Conservation (phyloP, 2,888 invertebrate genomes). For the Pasiphila rectangulata region DNA sequence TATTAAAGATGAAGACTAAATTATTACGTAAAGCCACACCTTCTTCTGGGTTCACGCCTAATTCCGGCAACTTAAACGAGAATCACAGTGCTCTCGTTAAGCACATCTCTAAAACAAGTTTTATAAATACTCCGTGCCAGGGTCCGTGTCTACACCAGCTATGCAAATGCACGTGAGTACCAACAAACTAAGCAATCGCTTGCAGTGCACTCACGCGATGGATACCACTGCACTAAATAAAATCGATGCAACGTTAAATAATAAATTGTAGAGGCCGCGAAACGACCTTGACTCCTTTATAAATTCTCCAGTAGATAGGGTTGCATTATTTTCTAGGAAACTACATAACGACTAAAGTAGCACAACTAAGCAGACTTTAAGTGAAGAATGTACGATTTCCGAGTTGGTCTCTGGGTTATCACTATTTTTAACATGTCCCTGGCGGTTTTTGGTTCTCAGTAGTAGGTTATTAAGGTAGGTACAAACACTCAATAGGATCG, state of each 20-base stretch:
- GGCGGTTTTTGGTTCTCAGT: no score
- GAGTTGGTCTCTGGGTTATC: no score
- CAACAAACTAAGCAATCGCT: constrained; percentile 3
- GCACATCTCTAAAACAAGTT: constrained; percentile 17
- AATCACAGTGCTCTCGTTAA: constrained; percentile 8
- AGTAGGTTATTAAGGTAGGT: no score
- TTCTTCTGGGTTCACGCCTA: background rate
- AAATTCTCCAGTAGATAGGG: constrained; percentile 1
- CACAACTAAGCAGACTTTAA: no score
- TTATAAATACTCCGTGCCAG: constrained; percentile 16
- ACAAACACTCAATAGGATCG: no score
- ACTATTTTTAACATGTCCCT: no score
- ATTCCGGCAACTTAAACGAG: constrained; percentile 6
- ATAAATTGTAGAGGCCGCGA: constrained; percentile 37
- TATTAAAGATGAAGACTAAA: background rate
- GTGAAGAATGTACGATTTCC: no score
- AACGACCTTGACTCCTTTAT: constrained; percentile 33
- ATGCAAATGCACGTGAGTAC: constrained; percentile 16
- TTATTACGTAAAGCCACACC: background rate
- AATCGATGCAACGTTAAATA: constrained; percentile 38
- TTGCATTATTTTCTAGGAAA: no score
- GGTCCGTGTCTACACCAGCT: constrained; percentile 13
- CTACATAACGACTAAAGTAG: no score
- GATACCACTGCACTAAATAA: constrained; percentile 34
- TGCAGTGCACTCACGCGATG: constrained; percentile 26